These are phyloP conservation scores for Fringilla coelebs DNA, from an alignment of 2,797 vertebrate genomes.

Conservation along the genomic window DNA sequence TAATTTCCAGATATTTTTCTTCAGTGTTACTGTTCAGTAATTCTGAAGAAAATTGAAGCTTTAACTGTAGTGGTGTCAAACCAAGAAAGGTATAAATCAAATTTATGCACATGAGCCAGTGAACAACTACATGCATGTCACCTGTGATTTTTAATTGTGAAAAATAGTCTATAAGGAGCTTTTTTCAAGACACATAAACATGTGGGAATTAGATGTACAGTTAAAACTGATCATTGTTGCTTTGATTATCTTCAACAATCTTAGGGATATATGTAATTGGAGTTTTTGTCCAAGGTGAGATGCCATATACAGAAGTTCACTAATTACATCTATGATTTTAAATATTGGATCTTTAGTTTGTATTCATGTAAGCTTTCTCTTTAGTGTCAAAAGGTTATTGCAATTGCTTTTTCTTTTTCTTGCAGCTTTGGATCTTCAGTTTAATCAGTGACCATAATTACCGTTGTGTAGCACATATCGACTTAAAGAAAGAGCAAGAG, in stretches of 20 bases:
- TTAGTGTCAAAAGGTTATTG: not conserved
- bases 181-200: not conserved
- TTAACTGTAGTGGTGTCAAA: not conserved
- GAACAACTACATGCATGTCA: not conserved
- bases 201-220: not conserved
- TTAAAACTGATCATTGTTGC: not conserved
- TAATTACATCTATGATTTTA: not conserved
- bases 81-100: not conserved
- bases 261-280: not conserved
- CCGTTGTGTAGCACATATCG: constrained; percentile 75
- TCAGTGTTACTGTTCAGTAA: not conserved
- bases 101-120: not conserved
- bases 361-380: not conserved
- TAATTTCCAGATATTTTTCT: not conserved
- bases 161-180: not conserved
- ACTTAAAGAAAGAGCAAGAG: constrained; percentile 80
- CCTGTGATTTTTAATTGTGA: not conserved
- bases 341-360: not conserved
- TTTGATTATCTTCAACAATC: not conserved
- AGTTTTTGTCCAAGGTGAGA: not conserved
- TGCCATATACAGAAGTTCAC: not conserved
- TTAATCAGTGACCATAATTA: constrained; percentile 76
- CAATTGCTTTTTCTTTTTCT: not conserved
- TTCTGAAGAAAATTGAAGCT: not conserved
- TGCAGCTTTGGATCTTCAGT: constrained; percentile 87